Evolutionary conservation across 92 coral and sea anemone genomes (phyloP).

Genomic region (Pocillopora grandis): DNA sequence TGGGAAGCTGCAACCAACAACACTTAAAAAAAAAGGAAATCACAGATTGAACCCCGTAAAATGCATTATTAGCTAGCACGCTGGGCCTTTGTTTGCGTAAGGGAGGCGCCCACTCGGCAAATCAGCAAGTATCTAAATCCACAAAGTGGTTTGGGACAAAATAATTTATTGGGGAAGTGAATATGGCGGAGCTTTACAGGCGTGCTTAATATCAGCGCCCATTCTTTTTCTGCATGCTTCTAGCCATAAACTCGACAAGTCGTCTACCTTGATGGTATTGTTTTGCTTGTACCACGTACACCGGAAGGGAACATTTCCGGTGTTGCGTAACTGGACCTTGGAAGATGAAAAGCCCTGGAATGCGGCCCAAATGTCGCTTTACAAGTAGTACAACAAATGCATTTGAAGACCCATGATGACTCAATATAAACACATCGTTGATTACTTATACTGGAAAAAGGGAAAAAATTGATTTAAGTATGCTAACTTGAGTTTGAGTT

Average conservation of each 20-base stretch:
- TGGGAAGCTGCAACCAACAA: background rate
- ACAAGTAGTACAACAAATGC: background rate
- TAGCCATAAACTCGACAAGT: conserved; percentile 6
- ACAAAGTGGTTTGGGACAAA: conserved; percentile 8
- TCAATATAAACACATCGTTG: background rate
- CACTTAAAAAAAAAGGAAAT: background rate
- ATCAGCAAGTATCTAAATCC: background rate
- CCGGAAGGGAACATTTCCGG: conserved; percentile 38
- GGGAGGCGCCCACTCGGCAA: background rate
- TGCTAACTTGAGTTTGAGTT: too few relatives aligned
- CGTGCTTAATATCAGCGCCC: background rate
- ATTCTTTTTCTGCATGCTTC: background rate
- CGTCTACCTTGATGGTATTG: background rate
- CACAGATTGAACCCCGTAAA: background rate
- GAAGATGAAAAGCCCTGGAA: background rate
- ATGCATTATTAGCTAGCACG: background rate
- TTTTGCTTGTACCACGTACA: conserved; percentile 28
- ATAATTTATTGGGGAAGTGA: background rate
- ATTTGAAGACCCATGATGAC: background rate
- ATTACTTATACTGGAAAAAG: background rate
- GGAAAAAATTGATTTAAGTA: too few relatives aligned
- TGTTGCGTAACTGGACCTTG: background rate
- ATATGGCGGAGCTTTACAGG: background rate
- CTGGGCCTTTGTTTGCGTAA: background rate
- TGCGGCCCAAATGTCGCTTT: background rate